Conservation (phyloP, 92 coral and sea anemone genomes). For the Pocillopora meandrina region DNA sequence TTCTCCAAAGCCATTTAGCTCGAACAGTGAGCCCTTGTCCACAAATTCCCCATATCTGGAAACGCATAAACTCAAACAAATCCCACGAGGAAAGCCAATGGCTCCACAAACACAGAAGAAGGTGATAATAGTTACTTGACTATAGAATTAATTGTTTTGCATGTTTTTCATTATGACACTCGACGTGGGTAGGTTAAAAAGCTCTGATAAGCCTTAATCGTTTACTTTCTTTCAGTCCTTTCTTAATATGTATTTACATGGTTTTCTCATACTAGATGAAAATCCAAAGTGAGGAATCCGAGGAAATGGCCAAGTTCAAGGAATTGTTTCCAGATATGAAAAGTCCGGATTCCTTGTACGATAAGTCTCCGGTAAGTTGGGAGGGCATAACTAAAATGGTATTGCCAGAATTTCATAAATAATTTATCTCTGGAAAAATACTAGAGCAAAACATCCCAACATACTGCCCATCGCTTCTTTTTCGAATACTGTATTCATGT, state of each 20-base stretch:
- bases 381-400: neutral
- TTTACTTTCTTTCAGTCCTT: neutral
- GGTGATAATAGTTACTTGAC: constrained; percentile 36
- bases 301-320: constrained; percentile 83
- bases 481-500: no score
- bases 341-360: constrained; percentile 57
- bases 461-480: no score
- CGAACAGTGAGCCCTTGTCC: constrained; percentile 50
- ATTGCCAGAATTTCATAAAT: no score
- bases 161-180: neutral
- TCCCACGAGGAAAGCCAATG: constrained; percentile 69
- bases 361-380: constrained; percentile 48
- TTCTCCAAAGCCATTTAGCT: constrained; percentile 85
- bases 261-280: constrained; percentile 40
- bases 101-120: constrained; percentile 73
- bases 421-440: no score
- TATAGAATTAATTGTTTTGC: neutral
- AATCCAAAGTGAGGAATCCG: constrained; percentile 55
- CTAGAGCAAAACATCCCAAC: no score
- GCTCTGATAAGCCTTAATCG: neutral
- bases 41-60: constrained; percentile 32
- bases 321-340: constrained; percentile 89
- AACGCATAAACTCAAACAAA: constrained; percentile 60
- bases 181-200: neutral
- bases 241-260: neutral